Evolutionary conservation across 2,797 vertebrate genomes (phyloP), one percentile per base, ranked within the genome.

Genomic region (Thripadectes ignobilis): DNA sequence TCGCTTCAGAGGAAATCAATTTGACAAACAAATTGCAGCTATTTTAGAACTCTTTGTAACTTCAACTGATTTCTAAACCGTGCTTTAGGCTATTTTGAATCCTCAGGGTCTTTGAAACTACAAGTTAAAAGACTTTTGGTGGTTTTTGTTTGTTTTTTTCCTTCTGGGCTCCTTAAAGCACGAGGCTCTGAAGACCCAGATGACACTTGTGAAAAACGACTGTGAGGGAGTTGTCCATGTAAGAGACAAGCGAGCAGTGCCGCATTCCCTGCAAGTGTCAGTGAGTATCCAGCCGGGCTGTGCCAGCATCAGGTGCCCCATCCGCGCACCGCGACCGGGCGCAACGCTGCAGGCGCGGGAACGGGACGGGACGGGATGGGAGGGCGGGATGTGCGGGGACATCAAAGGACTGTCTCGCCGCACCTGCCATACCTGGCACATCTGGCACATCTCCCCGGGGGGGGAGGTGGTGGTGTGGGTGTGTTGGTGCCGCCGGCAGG

Each of bases 1-100:
- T 85, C 78, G 94, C 76, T 80, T 83, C 90, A 77, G 87, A 71
- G 87, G 73, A 83, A 80, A 74, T 36, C 13, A n/a, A 90, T 89
- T 83, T 92, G 82, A 43, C 79, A 91, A 94, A 76, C 91, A 94
- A 96, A 91, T 77, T 82, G 68, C 65, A 83, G 49, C 52, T 52
- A 74, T 71, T 95, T 95, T 52, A 78, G 65, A 91, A 65, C 61
- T 38, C 69, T 29, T 49, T 77, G 52, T 84, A 66, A 67, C 69
- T 82, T 92, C 65, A 36, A 0, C 12, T 71, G 30, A 22, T 61
- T 89, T 83, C 72, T 88, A 43, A 74, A 71, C 59, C 54, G 11
- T 29, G 65, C 91, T 83, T 63, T 32, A 46, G 72, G 75, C 55
- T 66, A 62, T 73, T 93, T 46, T 46, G 59, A 36, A 41, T 48